A percentile compares a stretch with the other conserved stretches of the same genome.
These are phyloP conservation scores for Nesoenas mayeri DNA, from an alignment of 2,113 vertebrate species.

Conservation along the genomic window DNA sequence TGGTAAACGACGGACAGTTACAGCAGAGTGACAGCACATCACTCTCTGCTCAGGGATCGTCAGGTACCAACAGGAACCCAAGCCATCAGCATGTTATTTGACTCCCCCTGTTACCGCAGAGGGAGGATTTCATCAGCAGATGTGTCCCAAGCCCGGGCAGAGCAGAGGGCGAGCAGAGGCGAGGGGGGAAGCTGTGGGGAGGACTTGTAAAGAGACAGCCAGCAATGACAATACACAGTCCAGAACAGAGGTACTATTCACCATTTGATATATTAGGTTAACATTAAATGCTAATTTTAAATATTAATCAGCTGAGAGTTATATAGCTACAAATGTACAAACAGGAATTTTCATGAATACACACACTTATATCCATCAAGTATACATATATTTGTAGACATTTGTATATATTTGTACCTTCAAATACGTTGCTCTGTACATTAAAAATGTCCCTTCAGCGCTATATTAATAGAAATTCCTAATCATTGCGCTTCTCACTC, in stretches of 20 bases:
- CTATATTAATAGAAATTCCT: too few relatives aligned
- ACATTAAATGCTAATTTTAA: not conserved
- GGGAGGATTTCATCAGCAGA: constrained; percentile 11
- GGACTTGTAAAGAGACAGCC: not conserved
- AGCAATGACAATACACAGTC: not conserved
- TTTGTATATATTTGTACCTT: not conserved
- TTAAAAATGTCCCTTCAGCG: not conserved
- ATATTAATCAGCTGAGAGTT: not conserved
- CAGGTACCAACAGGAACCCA: constrained; percentile 12
- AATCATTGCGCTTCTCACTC: too few relatives aligned
- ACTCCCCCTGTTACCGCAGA: not conserved
- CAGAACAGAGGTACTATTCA: not conserved
- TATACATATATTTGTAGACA: not conserved
- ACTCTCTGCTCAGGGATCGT: not conserved
- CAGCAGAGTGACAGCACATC: constrained; percentile 22
- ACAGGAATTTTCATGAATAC: not conserved
- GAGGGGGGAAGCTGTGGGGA: not conserved
- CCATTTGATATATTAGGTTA: not conserved
- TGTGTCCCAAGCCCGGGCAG: not conserved
- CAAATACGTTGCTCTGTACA: not conserved
- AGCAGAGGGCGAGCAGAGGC: not conserved
- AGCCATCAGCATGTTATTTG: constrained; percentile 11
- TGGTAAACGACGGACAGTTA: constrained; percentile 37
- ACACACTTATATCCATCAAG: not conserved
- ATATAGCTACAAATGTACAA: not conserved